Percentiles rank a stretch among this genome's conserved stretches.
phyloP scores from a whole-genome alignment of 2,888 invertebrate genomes.

The Lithophane ornitopus region DNA sequence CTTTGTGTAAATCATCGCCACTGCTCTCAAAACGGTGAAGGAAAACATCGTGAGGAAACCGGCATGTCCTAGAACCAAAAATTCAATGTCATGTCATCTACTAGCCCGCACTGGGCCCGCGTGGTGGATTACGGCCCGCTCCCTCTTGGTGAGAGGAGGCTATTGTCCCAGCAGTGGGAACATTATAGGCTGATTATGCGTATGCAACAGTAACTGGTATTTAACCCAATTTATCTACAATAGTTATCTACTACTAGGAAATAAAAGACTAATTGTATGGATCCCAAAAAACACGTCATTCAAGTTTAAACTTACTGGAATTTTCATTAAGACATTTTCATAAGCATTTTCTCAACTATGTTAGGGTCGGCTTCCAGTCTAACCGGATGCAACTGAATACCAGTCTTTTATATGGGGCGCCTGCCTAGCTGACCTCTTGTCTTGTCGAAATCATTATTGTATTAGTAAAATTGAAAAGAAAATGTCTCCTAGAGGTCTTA shows the following conservation, averaged over 20 bases:
- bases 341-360: neutral
- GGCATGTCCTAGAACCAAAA: neutral
- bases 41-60: neutral
- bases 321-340: neutral
- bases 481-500: neutral
- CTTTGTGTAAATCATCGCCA: neutral
- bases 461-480: constrained; percentile 1
- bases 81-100: neutral
- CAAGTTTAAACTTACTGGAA: neutral
- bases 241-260: neutral
- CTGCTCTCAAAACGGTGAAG: neutral
- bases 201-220: neutral
- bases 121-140: too few species aligned
- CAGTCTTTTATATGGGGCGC: neutral
- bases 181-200: neutral
- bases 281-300: neutral
- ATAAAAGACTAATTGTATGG: constrained; percentile 1
- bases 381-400: neutral
- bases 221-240: neutral
- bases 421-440: neutral
- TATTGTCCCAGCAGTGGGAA: neutral
- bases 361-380: neutral
- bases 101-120: neutral
- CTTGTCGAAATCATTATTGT: neutral
- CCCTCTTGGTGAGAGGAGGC: too few species aligned